Base-by-base conservation (phyloP, 2,888 invertebrate species). In the Hololepta plana region DNA sequence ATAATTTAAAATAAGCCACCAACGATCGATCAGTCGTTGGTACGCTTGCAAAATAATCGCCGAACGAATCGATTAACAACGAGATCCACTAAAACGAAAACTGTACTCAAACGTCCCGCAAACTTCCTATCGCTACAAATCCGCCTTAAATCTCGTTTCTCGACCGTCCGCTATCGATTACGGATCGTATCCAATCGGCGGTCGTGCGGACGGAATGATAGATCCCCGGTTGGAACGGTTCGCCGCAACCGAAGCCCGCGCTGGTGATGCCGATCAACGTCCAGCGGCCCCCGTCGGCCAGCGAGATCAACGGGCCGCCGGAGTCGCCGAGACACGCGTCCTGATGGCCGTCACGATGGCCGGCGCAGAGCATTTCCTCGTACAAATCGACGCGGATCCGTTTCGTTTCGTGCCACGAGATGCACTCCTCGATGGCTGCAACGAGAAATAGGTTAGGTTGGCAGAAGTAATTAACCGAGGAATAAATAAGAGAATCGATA, bases 241-340 rank as follows among this genome's bases (percentile, higher is more conserved):
- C 77, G 0, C 81, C 82, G 45, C 82, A 84, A 23, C 82, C 82
- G 47, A 82, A 84, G 4, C 84, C 84, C 0, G 82, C 82, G 13
- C 81, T 81, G 0, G 79, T 82, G 35, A 84, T 81, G 8, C 84
- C 84, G 4, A 71, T 76, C 7, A 84, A 55, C 29, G 74, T 74
- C 63, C 74, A 84, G 3, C 75, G 59, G 1, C 74, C 79, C 12
- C 32, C 28, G 23, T 59, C 61, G 38, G 75, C 70, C 25, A 70
- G 53, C 0, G 81, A 65, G 37, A 81, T 52, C 3, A 79, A 53
- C 0, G 82, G 82, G 0, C 82, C 82, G 1, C 82, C 82, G 1
- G 79, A 80, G 44, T 81, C 82, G 7, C 82, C 81, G 43, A 82
- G 56, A 38, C 82, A 82, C 3, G 82, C 82, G 39, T 84, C 82